Evolutionary conservation across 2,797 vertebrate species (phyloP).

Genomic region (Pseudotriccus pelzelni): DNA sequence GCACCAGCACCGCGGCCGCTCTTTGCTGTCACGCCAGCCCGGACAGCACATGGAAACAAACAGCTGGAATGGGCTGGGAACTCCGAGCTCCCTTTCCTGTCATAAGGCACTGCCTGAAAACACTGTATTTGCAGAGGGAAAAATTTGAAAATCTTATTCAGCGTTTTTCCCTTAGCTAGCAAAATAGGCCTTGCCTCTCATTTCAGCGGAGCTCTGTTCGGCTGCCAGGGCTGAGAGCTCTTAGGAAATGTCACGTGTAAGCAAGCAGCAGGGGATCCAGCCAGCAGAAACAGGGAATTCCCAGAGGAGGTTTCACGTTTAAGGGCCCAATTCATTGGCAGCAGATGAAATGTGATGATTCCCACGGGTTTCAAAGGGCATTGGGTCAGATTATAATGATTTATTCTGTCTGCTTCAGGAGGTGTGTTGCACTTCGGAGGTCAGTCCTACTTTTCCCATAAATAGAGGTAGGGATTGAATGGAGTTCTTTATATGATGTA

Average conservation of each 20-base stretch:
- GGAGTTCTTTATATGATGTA: background rate
- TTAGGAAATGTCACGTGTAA: background rate
- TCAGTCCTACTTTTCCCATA: background rate
- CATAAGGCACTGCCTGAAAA: background rate
- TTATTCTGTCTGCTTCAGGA: background rate
- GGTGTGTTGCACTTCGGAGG: background rate
- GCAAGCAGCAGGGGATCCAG: background rate
- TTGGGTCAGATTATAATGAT: background rate
- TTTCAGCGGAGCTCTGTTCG: background rate
- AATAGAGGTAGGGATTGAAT: background rate
- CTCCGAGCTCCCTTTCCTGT: background rate
- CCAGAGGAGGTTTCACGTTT: background rate
- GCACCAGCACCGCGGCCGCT: fast-evolving
- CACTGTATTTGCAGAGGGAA: background rate
- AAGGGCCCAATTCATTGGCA: background rate
- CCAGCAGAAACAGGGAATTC: background rate
- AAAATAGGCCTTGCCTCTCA: background rate
- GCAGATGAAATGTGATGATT: background rate
- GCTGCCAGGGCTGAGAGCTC: background rate
- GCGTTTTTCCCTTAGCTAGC: background rate
- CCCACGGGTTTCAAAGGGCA: background rate
- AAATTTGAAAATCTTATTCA: background rate
- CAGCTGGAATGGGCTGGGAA: background rate
- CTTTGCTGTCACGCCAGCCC: background rate
- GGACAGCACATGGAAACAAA: background rate